phyloP scores from a whole-genome alignment of 2,888 invertebrate genomes.

The Stegana nigrithorax region DNA sequence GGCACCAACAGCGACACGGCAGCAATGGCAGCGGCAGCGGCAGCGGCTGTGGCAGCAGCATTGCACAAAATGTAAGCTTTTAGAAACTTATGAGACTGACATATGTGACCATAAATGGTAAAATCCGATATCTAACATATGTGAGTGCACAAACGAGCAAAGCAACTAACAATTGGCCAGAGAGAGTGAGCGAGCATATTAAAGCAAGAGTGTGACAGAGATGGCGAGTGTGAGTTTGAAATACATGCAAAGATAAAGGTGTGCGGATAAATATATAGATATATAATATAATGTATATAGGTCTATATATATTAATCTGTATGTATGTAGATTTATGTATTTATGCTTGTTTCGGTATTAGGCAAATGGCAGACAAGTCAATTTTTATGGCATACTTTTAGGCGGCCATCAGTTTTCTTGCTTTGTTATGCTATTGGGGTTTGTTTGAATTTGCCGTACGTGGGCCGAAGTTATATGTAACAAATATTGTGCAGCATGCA shows the following conservation, averaged over 20 bases:
- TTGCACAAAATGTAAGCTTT: constrained; percentile 2
- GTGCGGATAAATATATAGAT: no score
- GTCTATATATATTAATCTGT: no score
- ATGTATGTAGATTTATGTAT: background rate
- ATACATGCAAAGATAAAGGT: background rate
- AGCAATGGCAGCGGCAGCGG: constrained; percentile 20
- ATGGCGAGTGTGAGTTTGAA: no score
- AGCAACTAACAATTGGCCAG: no score
- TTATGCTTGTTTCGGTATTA: constrained; percentile 23
- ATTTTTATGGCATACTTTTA: constrained; percentile 44
- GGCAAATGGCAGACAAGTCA: constrained; percentile 41
- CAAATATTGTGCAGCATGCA: background rate
- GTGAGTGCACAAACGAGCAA: constrained; percentile 21
- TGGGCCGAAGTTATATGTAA: background rate
- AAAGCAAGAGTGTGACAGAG: no score
- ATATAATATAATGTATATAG: no score
- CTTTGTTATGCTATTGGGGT: background rate
- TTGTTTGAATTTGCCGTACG: background rate
- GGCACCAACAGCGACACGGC: background rate
- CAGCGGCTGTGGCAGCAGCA: no score
- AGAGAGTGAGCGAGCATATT: no score
- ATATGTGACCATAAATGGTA: constrained; percentile 42
- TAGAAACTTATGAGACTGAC: constrained; percentile 37
- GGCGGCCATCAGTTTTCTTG: constrained; percentile 10
- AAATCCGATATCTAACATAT: constrained; percentile 16